Percentiles rank a stretch among this genome's conserved stretches.
Evolutionary conservation across 2,113 vertebrate genomes (phyloP).

Genomic region (Diphyllodes magnificus): DNA sequence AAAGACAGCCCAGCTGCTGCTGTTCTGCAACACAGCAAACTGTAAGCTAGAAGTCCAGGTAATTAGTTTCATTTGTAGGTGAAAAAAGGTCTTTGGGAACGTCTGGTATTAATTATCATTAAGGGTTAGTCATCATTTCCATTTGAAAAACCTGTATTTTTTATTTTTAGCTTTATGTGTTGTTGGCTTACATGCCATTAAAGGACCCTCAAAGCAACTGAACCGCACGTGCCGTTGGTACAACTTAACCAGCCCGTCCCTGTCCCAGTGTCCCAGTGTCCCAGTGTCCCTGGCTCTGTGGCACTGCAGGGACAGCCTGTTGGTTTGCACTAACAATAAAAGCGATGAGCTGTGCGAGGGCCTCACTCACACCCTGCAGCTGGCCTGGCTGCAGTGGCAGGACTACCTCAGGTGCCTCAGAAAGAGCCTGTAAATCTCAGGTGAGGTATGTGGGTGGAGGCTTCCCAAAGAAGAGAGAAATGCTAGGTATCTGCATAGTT

Average conservation of each 20-base stretch:
- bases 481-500: background rate
- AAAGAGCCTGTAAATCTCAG: background rate
- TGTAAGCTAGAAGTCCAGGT: slow-evolving; percentile 42
- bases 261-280: background rate
- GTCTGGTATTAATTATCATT: slow-evolving; percentile 69
- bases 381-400: background rate
- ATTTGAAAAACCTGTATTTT: slow-evolving; percentile 56
- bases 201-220: background rate
- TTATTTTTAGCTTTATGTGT: slow-evolving; percentile 17
- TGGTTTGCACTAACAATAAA: background rate
- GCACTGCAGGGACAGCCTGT: background rate
- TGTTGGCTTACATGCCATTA: slow-evolving; percentile 34
- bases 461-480: background rate
- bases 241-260: background rate
- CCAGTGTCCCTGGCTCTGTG: background rate
- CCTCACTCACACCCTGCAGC: background rate
- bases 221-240: background rate
- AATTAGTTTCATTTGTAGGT: slow-evolving; percentile 76
- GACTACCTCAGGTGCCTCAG: background rate
- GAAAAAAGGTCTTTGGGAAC: slow-evolving; percentile 66
- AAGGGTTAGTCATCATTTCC: slow-evolving; percentile 52
- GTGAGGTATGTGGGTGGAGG: slow-evolving; percentile 11
- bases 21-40: slow-evolving; percentile 24
- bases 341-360: background rate
- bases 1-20: slow-evolving; percentile 59